Conservation (phyloP, 2,113 vertebrate species). For the Brachyhypopomus occidentalis region DNA sequence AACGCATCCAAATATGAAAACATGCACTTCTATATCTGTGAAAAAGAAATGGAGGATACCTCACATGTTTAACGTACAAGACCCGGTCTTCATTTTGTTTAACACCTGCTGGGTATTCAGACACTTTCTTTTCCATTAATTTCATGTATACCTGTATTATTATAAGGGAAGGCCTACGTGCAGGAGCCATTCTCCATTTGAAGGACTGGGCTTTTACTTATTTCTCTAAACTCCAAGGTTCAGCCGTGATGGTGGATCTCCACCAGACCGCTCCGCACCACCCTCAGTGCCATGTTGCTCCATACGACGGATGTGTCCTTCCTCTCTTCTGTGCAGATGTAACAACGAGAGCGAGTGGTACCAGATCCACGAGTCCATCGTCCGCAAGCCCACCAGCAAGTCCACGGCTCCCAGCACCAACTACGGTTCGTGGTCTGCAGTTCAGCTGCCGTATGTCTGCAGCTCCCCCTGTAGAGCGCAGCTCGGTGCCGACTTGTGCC, state of each 20-base stretch:
- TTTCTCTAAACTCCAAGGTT: background rate
- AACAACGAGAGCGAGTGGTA: slow-evolving; percentile 98
- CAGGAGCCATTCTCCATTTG: slow-evolving; percentile 13
- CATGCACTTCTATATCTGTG: too few relatives aligned
- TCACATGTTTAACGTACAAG: slow-evolving; percentile 1
- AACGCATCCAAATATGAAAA: too few relatives aligned
- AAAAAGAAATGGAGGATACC: too few relatives aligned
- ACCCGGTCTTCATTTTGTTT: background rate
- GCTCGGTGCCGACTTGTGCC: too few relatives aligned
- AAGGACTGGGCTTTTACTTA: background rate
- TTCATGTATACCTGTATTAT: background rate
- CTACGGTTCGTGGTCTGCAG: slow-evolving; percentile 80
- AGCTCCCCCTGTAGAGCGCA: too few relatives aligned
- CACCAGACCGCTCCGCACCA: background rate
- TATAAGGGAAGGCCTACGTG: background rate
- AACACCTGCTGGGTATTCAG: background rate
- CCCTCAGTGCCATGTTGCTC: background rate
- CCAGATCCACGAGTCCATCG: slow-evolving; percentile 98
- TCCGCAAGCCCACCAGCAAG: slow-evolving; percentile 97
- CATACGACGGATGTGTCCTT: background rate
- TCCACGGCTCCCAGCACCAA: slow-evolving; percentile 96
- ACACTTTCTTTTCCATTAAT: background rate
- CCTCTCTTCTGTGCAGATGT: slow-evolving; percentile 75
- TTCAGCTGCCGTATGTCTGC: too few relatives aligned
- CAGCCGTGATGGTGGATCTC: background rate